Evolutionary conservation across 2,797 vertebrate species (phyloP).

Genomic region (Octomys mimax): DNA sequence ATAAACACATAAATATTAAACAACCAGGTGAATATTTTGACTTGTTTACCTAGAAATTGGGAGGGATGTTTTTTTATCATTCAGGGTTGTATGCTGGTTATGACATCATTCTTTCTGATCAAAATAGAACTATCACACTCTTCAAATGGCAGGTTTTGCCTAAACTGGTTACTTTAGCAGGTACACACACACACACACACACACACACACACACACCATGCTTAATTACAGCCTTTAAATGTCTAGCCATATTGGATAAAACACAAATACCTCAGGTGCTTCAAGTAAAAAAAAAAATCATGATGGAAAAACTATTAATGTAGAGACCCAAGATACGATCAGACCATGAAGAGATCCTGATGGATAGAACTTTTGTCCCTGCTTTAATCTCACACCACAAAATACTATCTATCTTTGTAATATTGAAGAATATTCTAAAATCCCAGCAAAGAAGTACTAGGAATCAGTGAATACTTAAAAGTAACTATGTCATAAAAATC

Average conservation of each 20-base stretch:
- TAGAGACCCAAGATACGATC: neutral
- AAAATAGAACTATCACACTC: conserved; percentile 23
- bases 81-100: neutral
- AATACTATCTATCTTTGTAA: neutral
- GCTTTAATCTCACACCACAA: neutral
- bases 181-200: neutral
- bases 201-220: neutral
- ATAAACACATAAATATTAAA: neutral
- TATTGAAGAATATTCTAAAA: neutral
- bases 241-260: neutral
- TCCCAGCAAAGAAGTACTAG: neutral
- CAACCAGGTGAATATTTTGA: neutral
- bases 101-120: neutral
- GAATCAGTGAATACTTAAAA: neutral
- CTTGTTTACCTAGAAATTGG: conserved; percentile 10
- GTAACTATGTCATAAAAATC: neutral
- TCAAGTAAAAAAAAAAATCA: conserved; percentile 9
- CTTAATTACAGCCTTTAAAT: neutral
- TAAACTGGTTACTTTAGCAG: neutral
- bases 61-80: neutral
- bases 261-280: neutral
- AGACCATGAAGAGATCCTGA: neutral
- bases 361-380: neutral
- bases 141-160: neutral
- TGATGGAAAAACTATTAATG: neutral